phyloP scores from a whole-genome alignment of 2,888 invertebrate species.

The Pinctada fucata region DNA sequence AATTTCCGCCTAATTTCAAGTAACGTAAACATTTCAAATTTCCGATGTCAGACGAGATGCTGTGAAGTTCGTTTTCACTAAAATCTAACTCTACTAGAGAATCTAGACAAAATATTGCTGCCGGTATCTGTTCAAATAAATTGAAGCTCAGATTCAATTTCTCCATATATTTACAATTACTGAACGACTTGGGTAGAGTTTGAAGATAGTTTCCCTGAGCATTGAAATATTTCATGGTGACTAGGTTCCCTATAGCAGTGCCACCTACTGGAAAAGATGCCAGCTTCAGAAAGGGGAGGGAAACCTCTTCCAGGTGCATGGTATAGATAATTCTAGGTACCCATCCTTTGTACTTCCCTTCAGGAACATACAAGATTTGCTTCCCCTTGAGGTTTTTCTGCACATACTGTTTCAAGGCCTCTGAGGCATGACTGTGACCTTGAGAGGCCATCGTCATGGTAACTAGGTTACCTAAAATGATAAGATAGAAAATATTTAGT shows the following conservation, averaged over 20 bases:
- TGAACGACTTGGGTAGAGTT: constrained; percentile 63
- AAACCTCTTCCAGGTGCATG: constrained; percentile 57
- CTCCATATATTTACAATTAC: constrained; percentile 57
- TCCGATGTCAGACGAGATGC: constrained; percentile 56
- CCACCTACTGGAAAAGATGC: constrained; percentile 70
- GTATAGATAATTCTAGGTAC: constrained; percentile 65
- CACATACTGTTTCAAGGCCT: constrained; percentile 61
- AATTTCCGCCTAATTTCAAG: constrained; percentile 65
- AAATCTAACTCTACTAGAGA: constrained; percentile 59
- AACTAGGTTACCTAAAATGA: no score
- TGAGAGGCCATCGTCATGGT: neutral
- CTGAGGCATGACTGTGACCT: constrained; percentile 49
- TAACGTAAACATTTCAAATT: constrained; percentile 57
- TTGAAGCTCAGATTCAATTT: constrained; percentile 67
- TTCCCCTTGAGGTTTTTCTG: constrained; percentile 49
- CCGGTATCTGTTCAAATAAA: constrained; percentile 60
- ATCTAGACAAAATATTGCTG: constrained; percentile 57
- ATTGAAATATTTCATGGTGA: constrained; percentile 61
- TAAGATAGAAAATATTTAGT: no score
- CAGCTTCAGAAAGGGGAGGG: constrained; percentile 66
- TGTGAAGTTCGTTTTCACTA: constrained; percentile 63
- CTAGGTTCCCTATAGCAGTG: constrained; percentile 62
- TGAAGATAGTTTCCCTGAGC: constrained; percentile 67
- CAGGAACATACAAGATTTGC: constrained; percentile 58
- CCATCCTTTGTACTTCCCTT: constrained; percentile 70